Evolutionary conservation across 2,888 invertebrate genomes (phyloP), one percentile per base, ranked within the genome.

Genomic region (Leucophenga montana): DNA sequence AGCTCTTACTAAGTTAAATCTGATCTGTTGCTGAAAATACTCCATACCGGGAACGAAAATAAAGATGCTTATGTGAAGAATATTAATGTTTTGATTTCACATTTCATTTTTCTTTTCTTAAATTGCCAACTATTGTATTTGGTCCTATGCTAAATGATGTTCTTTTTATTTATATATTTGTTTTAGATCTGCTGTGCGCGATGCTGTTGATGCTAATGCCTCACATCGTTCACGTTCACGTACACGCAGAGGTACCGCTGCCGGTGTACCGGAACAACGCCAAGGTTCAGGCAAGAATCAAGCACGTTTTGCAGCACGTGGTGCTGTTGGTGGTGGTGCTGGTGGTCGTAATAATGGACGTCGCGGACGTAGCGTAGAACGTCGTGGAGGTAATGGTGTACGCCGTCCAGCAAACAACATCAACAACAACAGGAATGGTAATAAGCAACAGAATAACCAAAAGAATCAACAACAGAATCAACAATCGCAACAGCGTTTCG

Each of bases 221-320:
- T 33, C 71, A 8, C 75, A 81, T 61, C 85, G 86, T 67, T 82
- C 85, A 62, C 85, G 85, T 68, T 85, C 86, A 39, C 85, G 85
- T 66, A 82, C 79, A 57, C 85, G 83, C 75, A 77, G 72, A 70
- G 80, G 75, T 73, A 72, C 71, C 72, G 77, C 75, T 69, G 75
- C 70, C 18, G 73, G 75, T 75, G 61, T 72, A 65, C 70, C 66
- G 54, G 27, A 68, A 66, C 77, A 75, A 50, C 73, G 72, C n/a
- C 14, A 70, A 59, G 70, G 78, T 70, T 70, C 77, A 72, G 76
- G 46, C 68, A 64, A 54, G 33, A 14, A 69, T 73, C 71, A 50
- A 56, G 67, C 27, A 27, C 27, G 27, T 3, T 27, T 27, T 27
- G 2, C 27, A 62, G 62, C 76, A 66, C 75, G 76, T 39, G 68